Base-by-base conservation (phyloP, 2,888 invertebrate genomes). In the Nycteola revayana region DNA sequence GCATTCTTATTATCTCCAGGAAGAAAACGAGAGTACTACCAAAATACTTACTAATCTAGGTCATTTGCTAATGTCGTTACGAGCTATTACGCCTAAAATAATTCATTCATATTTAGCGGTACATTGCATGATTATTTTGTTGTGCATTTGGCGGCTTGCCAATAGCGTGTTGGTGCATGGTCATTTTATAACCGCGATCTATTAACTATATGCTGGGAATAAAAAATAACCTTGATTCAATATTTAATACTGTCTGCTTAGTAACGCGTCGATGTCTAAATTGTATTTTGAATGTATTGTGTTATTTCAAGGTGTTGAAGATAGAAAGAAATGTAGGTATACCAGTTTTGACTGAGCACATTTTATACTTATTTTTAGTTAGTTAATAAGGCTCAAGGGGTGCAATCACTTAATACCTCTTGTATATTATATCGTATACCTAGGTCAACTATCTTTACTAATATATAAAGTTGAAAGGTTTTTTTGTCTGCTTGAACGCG, bases 131-230 rank as follows among this genome's bases (percentile, higher is more conserved):
- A 50, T 42, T 56, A 54, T 42, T 63, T 58, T 60, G 60, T 66
- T 62, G 43, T 51, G 63, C 59, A 62, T 52, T 54, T 76, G 76
- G 77, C 71, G 18, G 2, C 1, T 0, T 8, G 67, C 76, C 77
- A 76, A 57, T 24, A 49, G 38, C 32, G 17, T 51, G 60, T 49
- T 11, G 39, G 52, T 57, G 60, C 60, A 59, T 59, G 39, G 44
- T 46, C 42, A 42, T 35, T 49, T 58, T 49, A 44, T 41, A 41
- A 46, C 51, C 36, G 45, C 44, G 37, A 40, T 46, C 45, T 59
- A 26, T 34, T 36, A 53, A 54, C 55, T 44, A 45, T 18, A 40
- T 27, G 42, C 47, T 50, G 41, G 30, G 53, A 53, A 49, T 45
- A 51, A 47, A 58, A 47, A 50, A 37, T 59, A 49, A 59, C 59